Conservation (phyloP, 2,888 invertebrate genomes). For the Agrotis ipsilon region DNA sequence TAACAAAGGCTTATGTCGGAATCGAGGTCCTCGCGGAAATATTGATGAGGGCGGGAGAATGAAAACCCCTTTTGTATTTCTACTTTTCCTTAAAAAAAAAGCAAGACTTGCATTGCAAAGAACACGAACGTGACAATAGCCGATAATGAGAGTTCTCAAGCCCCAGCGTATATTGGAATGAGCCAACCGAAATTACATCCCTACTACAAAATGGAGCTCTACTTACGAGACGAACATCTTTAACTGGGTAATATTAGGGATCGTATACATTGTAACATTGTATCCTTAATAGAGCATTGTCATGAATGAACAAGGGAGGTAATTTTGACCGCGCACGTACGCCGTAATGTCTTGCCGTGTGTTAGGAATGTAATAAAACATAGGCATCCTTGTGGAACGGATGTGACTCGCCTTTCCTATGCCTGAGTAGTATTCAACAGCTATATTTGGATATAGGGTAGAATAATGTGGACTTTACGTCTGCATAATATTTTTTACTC, state of each 20-base stretch:
- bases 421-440: constrained; percentile 35
- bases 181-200: constrained; percentile 69
- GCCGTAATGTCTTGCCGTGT: constrained; percentile 76
- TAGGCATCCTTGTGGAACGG: constrained; percentile 76
- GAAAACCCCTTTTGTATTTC: constrained; percentile 61
- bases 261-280: constrained; percentile 75
- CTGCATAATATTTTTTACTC: neutral
- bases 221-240: constrained; percentile 68
- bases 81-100: constrained; percentile 45
- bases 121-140: constrained; percentile 66
- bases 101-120: constrained; percentile 52
- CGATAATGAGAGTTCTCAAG: constrained; percentile 70
- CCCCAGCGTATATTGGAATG: constrained; percentile 77
- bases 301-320: constrained; percentile 75
- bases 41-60: constrained; percentile 60
- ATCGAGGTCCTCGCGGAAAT: constrained; percentile 46
- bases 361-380: constrained; percentile 85
- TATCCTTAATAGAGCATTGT: constrained; percentile 83
- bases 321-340: constrained; percentile 81
- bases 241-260: constrained; percentile 66
- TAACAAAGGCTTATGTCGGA: constrained; percentile 55
- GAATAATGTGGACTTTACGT: constrained; percentile 5
- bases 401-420: constrained; percentile 71
- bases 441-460: constrained; percentile 50
- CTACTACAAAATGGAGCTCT: constrained; percentile 65